These are phyloP conservation scores for Gila orcuttii DNA, from an alignment of 2,113 vertebrate genomes.

Conservation along the genomic window DNA sequence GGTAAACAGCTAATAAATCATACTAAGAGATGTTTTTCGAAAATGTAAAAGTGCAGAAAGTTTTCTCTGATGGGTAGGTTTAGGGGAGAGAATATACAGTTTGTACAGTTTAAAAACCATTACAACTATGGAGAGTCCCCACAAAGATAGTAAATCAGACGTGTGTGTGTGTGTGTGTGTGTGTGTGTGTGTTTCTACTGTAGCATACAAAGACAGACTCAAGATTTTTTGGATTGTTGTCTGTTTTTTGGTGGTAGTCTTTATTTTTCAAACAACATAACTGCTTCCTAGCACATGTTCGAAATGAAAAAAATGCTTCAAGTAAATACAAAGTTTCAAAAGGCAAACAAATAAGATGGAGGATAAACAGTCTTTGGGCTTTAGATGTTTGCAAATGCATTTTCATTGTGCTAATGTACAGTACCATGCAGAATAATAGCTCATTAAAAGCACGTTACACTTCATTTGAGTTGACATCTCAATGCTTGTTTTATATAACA, in stretches of 20 bases:
- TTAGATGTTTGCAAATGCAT: conserved; percentile 49
- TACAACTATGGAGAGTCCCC: too few species aligned
- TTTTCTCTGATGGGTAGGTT: too few species aligned
- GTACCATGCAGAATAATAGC: conserved; percentile 77
- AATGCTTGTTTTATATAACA: conserved; percentile 16
- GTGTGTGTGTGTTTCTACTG: too few species aligned
- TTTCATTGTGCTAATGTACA: conserved; percentile 49
- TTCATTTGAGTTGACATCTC: conserved; percentile 48
- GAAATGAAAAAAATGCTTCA: conserved; percentile 62
- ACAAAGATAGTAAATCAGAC: too few species aligned
- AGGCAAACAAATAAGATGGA: conserved; percentile 59
- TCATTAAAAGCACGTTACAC: conserved; percentile 62
- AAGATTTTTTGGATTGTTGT: not conserved
- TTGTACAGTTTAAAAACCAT: too few species aligned
- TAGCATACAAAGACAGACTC: not conserved
- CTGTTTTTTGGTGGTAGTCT: conserved; percentile 27
- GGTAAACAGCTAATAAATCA: too few species aligned
- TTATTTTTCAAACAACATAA: conserved; percentile 76
- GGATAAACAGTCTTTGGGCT: conserved; percentile 74
- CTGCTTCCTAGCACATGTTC: conserved; percentile 66
- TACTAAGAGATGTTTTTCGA: too few species aligned
- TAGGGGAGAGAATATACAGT: too few species aligned
- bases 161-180: too few species aligned
- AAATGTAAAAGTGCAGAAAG: too few species aligned
- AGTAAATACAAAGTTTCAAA: conserved; percentile 73